Base-by-base conservation (phyloP, 1,140 invertebrate genomes). In the Sminthurinus signatus region DNA sequence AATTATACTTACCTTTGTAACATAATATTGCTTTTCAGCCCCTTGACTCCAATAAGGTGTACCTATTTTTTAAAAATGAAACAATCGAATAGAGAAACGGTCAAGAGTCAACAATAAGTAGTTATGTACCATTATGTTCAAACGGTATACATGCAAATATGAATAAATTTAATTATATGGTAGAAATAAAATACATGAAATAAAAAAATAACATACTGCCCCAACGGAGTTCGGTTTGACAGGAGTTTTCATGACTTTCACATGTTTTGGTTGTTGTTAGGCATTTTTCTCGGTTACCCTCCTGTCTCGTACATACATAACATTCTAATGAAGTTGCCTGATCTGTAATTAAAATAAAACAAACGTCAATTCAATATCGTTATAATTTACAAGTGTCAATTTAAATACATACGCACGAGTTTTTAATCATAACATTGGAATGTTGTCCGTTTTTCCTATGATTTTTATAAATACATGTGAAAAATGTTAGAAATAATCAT, bases 21-120 rank as follows among this genome's bases (percentile, higher is more conserved):
- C 85, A 74, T 93, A 97, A 78, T 88, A 93, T 72, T 97, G 93
- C 75, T 98, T 95, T 51, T 88, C 83, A 5, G 91, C 92, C 52
- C 90, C 89, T 73, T 90, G 88, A 5, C 89, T 88, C 91, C 94
- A 98, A 75, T 96, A 97, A 0, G 91, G 91, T 17, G 89, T 89
- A 75, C 89, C 93, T 88, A 65, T 28, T 73, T 73, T 32, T 15
- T 60, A 44, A 28, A 1, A 23, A 19, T 21, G 19, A 25, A 28
- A n/a, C 15, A 19, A 25, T 32, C 2, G 14, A 15, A n/a, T 63
- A 28, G 36, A 5, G 17, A 8, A 10, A 8, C 17, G 36, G 36
- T 39, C n/a, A n/a, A 39, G 36, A 8, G 8, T 10, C 8, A 39
- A 39, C 36, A 39, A 39, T 10, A 39, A 10, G 8, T 8, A 8